These are phyloP conservation scores for Gadus macrocephalus DNA, from an alignment of 2,113 vertebrate species.

Conservation along the genomic window DNA sequence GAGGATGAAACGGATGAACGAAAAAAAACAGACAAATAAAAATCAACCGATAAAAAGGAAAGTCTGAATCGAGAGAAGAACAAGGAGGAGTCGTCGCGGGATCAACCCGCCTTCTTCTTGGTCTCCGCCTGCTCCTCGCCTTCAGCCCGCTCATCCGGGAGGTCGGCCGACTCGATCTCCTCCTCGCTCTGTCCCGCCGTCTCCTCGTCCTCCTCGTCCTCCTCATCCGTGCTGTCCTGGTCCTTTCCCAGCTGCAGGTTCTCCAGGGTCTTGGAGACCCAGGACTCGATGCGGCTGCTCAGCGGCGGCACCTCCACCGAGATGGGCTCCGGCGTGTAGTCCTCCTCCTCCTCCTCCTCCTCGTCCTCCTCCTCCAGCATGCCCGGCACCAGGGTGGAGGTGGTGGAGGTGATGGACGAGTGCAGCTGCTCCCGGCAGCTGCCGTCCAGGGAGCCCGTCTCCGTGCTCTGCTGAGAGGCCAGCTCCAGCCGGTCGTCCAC, in stretches of 20 bases:
- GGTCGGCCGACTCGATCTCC: constrained; percentile 77
- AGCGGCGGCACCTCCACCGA: constrained; percentile 89
- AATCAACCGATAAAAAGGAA: not conserved
- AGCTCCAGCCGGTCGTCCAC: constrained; percentile 90
- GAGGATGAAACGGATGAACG: constrained; percentile 43
- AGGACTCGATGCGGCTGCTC: constrained; percentile 93
- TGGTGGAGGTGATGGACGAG: constrained; percentile 96
- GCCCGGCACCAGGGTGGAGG: constrained; percentile 94
- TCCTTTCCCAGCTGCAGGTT: constrained; percentile 91
- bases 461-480: constrained; percentile 96
- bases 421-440: constrained; percentile 90
- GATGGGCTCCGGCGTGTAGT: constrained; percentile 87
- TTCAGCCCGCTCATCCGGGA: constrained; percentile 58
- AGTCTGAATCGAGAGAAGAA: not conserved
- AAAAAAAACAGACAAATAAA: constrained; percentile 19
- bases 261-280: constrained; percentile 96
- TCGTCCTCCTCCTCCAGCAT: constrained; percentile 93
- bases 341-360: constrained; percentile 85
- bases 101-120: constrained; percentile 53
- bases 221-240: constrained; percentile 84
- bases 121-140: constrained; percentile 47
- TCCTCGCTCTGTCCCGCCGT: constrained; percentile 50
- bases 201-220: constrained; percentile 81
- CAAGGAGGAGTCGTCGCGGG: not conserved
- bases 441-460: constrained; percentile 92